Evolutionary conservation across 1,140 invertebrate genomes (phyloP).

Genomic region (Pararge aegeria): DNA sequence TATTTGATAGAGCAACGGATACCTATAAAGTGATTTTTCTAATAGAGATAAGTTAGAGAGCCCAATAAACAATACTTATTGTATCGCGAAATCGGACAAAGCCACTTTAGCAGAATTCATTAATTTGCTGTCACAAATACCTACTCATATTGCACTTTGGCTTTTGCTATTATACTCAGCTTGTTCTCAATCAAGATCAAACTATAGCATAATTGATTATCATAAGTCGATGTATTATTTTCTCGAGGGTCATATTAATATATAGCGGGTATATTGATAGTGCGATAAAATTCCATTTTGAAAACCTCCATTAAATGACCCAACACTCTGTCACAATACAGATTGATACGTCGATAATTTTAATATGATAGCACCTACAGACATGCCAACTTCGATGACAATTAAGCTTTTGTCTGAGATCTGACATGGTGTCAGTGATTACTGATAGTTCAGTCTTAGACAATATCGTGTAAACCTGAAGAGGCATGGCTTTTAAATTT

Average conservation of each 20-base stretch:
- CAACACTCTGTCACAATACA: conserved; percentile 1
- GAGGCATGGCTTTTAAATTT: too few relatives aligned
- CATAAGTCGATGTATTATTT: not conserved
- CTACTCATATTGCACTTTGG: not conserved
- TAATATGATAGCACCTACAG: not conserved
- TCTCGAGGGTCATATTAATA: not conserved
- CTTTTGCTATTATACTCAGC: not conserved
- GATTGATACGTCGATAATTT: not conserved
- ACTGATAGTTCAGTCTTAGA: too few relatives aligned
- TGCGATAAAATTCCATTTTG: conserved; percentile 1
- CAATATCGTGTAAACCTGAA: too few relatives aligned
- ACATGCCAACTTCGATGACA: not conserved
- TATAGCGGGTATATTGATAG: not conserved
- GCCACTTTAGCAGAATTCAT: too few relatives aligned
- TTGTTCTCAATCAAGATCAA: not conserved
- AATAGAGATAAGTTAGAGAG: too few relatives aligned
- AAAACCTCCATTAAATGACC: conserved; percentile 1
- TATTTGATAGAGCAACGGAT: too few relatives aligned
- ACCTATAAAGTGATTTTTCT: too few relatives aligned
- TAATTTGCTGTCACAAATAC: not conserved
- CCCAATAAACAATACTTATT: too few relatives aligned
- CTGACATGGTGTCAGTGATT: too few relatives aligned
- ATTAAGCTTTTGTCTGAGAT: not conserved
- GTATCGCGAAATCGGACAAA: too few relatives aligned
- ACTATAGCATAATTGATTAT: not conserved